These are phyloP conservation scores for Anarsia innoxiella DNA, from an alignment of 2,888 invertebrate species.

Conservation along the genomic window DNA sequence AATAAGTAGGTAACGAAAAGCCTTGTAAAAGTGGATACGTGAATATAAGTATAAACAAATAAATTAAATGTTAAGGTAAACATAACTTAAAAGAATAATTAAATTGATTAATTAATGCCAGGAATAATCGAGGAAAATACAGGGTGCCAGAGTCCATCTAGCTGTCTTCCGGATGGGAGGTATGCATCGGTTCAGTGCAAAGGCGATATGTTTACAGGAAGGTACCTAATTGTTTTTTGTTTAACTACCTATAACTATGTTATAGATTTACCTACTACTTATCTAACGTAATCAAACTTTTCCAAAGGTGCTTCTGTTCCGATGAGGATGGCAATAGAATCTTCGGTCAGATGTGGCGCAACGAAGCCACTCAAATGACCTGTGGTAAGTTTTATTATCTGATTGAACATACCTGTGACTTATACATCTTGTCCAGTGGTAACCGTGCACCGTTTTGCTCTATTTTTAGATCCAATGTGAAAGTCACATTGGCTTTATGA, in stretches of 20 bases:
- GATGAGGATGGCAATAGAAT: conserved; percentile 75
- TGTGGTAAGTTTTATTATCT: conserved; percentile 73
- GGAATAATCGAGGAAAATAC: not conserved
- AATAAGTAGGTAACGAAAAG: too few relatives aligned
- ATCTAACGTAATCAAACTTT: too few relatives aligned
- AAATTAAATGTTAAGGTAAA: not conserved
- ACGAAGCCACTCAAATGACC: conserved; percentile 75
- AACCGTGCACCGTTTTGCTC: too few relatives aligned
- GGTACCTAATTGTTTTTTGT: conserved; percentile 39
- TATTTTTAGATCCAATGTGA: too few relatives aligned
- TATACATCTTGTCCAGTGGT: too few relatives aligned
- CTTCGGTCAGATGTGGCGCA: conserved; percentile 79
- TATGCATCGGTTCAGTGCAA: conserved; percentile 80
- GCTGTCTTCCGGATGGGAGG: conserved; percentile 73
- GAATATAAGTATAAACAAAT: not conserved
- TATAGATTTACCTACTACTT: too few relatives aligned
- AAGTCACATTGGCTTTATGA: too few relatives aligned
- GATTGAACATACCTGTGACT: not conserved
- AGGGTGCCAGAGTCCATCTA: conserved; percentile 37
- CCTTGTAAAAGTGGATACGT: too few relatives aligned
- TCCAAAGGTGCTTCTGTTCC: conserved; percentile 79
- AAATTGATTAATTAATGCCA: not conserved
- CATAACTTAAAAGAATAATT: not conserved
- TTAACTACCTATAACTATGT: too few relatives aligned
- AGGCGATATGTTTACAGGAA: conserved; percentile 75